These are phyloP conservation scores for Suricata suricatta DNA, from an alignment of 2,113 vertebrate species.

Conservation along the genomic window DNA sequence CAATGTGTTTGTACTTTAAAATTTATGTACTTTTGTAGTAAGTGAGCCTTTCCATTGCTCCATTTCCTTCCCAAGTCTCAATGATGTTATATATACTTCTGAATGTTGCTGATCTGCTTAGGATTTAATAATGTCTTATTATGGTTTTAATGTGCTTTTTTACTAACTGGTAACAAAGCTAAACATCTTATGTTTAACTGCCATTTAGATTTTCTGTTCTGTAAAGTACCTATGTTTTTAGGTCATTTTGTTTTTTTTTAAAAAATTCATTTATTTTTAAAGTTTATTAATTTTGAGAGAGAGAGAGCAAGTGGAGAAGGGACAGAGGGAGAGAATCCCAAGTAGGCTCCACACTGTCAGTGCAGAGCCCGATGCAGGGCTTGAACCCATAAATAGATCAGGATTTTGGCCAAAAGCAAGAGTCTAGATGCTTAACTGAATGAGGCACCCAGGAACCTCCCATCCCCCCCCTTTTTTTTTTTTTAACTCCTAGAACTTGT, in stretches of 20 bases:
- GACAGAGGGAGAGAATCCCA: too few relatives aligned
- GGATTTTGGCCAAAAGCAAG: too few relatives aligned
- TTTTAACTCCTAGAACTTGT: not conserved
- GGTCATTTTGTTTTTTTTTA: not conserved
- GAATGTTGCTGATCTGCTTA: not conserved
- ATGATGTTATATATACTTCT: not conserved
- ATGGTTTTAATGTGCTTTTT: conserved; percentile 8
- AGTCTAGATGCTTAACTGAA: too few relatives aligned
- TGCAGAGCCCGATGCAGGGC: too few relatives aligned
- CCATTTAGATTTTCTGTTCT: conserved; percentile 12
- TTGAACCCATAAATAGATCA: too few relatives aligned
- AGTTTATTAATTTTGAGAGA: too few relatives aligned
- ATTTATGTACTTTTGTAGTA: not conserved
- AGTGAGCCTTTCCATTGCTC: not conserved
- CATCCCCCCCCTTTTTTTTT: not conserved
- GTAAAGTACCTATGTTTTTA: not conserved
- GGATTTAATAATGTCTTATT: not conserved
- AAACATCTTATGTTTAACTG: not conserved
- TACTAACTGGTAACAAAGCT: not conserved
- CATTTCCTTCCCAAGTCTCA: not conserved
- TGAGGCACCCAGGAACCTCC: too few relatives aligned
- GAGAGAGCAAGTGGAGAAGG: too few relatives aligned
- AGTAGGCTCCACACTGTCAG: too few relatives aligned
- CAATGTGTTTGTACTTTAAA: not conserved
- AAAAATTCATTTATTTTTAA: too few relatives aligned